Conservation (phyloP, 2,888 invertebrate genomes). For the Drosophila niveifrons region DNA sequence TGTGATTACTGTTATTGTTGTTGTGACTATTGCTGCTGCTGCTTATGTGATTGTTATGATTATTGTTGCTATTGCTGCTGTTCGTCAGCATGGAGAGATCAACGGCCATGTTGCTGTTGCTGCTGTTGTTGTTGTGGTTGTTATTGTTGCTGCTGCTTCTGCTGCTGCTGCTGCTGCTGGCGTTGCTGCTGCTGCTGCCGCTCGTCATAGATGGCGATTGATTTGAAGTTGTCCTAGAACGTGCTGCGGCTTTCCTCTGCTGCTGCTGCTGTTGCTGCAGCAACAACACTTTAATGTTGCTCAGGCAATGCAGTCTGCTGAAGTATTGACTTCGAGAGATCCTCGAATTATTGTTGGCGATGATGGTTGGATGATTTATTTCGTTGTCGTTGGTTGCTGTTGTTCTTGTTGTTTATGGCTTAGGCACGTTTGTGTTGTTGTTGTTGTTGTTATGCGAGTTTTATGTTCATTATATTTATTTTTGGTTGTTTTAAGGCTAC, state of each 20-base stretch:
- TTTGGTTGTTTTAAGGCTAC: slow-evolving; percentile 42
- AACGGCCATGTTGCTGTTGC: slow-evolving; percentile 79
- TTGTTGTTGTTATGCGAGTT: slow-evolving; percentile 47
- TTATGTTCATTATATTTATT: slow-evolving; percentile 36
- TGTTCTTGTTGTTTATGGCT: slow-evolving; percentile 40
- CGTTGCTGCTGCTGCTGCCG: slow-evolving; percentile 38
- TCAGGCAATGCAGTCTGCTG: slow-evolving; percentile 48
- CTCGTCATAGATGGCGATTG: slow-evolving; percentile 69
- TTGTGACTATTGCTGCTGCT: slow-evolving; percentile 54
- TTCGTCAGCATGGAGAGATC: slow-evolving; percentile 73
- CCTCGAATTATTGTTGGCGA: not conserved
- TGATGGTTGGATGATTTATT: not conserved
- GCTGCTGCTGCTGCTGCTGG: slow-evolving; percentile 62
- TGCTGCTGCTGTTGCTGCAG: slow-evolving; percentile 37
- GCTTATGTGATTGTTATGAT: slow-evolving; percentile 24
- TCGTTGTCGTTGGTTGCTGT: not conserved
- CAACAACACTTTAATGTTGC: slow-evolving; percentile 56
- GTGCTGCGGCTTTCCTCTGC: slow-evolving; percentile 40
- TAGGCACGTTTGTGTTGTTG: slow-evolving; percentile 71
- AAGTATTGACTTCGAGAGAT: not conserved
- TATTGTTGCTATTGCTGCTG: slow-evolving; percentile 36
- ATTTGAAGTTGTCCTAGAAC: slow-evolving; percentile 47
- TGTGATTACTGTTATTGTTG: slow-evolving; percentile 10
- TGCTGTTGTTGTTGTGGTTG: slow-evolving; percentile 26
- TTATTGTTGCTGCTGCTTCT: slow-evolving; percentile 32